Base-by-base conservation (phyloP, 2,888 invertebrate genomes). In the Cantharis lateralis region DNA sequence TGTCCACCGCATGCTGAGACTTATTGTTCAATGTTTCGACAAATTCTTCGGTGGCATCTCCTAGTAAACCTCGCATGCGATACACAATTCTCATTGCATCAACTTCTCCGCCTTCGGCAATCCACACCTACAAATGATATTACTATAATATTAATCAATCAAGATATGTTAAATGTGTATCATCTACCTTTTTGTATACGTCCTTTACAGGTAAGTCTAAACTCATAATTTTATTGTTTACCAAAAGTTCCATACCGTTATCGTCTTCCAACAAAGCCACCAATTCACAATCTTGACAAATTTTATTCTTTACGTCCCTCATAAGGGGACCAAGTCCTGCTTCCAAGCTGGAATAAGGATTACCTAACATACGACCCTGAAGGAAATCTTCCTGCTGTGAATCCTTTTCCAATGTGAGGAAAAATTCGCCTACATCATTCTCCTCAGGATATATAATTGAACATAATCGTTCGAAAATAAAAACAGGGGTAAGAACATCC, bases 301-400 rank as follows among this genome's bases (percentile, higher is more conserved):
- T 99, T 89, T 99, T 99, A 89, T 99, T 99, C 89, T 99, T 99
- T 10, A 99, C 96, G 87, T 99, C 98, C 62, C 99, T 91, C 99
- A 99, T 99, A 11, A 98, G 89, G 0, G 99, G 99, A 0, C 99
- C 99, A 83, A 99, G 91, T 9, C 98, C 98, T 0, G 95, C 93
- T 86, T 99, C 99, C 28, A 93, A 91, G 32, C 96, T 97, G 75
- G 96, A 97, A 89, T 99, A 99, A 0, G 99, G 99, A 90, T 99
- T 99, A 70, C 98, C 98, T 83, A 98, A 90, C 98, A 99, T 99
- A 61, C 98, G 93, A 9, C 98, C 94, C 90, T 97, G 97, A 82
- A 99, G 91, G 89, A 98, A 99, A 90, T 99, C 99, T 89, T 99
- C 99, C 85, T 99, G 99, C 84, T 98, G 98, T 0, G 98, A 96